phyloP scores from a whole-genome alignment of 2,797 vertebrate species.

The Chelonia mydas region DNA sequence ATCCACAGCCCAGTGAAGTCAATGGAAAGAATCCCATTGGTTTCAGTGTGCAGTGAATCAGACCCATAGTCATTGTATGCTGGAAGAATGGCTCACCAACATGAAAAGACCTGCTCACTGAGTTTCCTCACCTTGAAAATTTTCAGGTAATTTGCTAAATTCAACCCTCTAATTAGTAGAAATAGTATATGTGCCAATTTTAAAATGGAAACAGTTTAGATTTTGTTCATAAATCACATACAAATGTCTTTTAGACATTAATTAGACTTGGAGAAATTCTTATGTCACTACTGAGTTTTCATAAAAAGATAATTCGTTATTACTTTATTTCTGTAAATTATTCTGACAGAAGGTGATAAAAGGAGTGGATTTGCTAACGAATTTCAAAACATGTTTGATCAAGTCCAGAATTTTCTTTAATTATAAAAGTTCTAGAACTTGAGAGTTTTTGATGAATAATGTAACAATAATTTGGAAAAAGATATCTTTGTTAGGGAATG shows the following conservation, averaged over 20 bases:
- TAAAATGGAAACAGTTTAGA: slow-evolving; percentile 41
- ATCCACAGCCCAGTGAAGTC: background rate
- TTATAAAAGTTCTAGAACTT: slow-evolving; percentile 24
- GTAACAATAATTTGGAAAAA: background rate
- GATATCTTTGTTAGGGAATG: slow-evolving; percentile 12
- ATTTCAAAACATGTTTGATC: slow-evolving; percentile 50
- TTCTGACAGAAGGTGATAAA: slow-evolving; percentile 50
- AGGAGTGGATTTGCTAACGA: slow-evolving; percentile 54
- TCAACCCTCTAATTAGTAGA: slow-evolving; percentile 19
- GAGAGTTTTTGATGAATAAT: slow-evolving; percentile 39
- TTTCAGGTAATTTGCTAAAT: slow-evolving; percentile 16
- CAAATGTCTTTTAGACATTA: slow-evolving; percentile 41
- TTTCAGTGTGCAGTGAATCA: background rate
- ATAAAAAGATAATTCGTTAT: slow-evolving; percentile 27
- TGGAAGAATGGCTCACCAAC: background rate
- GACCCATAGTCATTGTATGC: background rate
- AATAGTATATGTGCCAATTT: slow-evolving; percentile 17
- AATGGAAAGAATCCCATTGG: background rate
- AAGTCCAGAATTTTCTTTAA: slow-evolving; percentile 58
- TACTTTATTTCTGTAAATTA: slow-evolving; percentile 49
- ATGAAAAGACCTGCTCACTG: background rate
- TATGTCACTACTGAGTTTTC: slow-evolving; percentile 18
- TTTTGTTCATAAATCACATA: slow-evolving; percentile 1
- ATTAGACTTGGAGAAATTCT: slow-evolving; percentile 46
- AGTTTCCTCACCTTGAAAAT: background rate